These are phyloP conservation scores for Portunus trituberculatus DNA, from an alignment of 1,140 invertebrate genomes.

Conservation along the genomic window DNA sequence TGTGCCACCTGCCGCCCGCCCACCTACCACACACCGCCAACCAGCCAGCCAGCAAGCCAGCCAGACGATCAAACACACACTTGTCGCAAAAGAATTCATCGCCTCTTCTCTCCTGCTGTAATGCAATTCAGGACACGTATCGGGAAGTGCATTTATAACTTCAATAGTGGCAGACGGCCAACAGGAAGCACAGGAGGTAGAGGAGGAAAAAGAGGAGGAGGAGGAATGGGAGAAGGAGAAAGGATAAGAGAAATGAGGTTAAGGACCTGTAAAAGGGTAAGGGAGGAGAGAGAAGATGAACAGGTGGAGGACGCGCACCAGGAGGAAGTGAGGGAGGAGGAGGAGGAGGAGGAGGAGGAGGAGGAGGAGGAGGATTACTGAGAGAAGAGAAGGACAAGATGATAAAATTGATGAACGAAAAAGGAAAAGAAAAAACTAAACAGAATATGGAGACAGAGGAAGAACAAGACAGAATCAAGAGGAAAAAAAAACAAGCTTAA, in stretches of 20 bases:
- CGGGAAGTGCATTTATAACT: too few relatives aligned
- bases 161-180: neutral
- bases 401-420: too few relatives aligned
- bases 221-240: neutral
- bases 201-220: neutral
- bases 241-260: neutral
- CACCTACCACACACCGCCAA: neutral
- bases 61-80: neutral
- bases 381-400: too few relatives aligned
- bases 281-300: neutral
- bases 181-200: neutral
- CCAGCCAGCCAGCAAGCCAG: neutral
- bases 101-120: too few relatives aligned
- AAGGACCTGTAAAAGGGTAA: neutral
- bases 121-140: too few relatives aligned
- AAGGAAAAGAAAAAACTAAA: too few relatives aligned
- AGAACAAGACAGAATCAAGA: neutral
- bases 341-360: neutral
- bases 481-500: neutral
- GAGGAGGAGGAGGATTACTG: too few relatives aligned
- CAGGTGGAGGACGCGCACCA: neutral
- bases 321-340: neutral
- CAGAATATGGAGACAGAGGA: too few relatives aligned
- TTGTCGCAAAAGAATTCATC: neutral
- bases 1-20: neutral